Base-by-base conservation (phyloP, 1,140 invertebrate genomes). In the Lucilia sericata region DNA sequence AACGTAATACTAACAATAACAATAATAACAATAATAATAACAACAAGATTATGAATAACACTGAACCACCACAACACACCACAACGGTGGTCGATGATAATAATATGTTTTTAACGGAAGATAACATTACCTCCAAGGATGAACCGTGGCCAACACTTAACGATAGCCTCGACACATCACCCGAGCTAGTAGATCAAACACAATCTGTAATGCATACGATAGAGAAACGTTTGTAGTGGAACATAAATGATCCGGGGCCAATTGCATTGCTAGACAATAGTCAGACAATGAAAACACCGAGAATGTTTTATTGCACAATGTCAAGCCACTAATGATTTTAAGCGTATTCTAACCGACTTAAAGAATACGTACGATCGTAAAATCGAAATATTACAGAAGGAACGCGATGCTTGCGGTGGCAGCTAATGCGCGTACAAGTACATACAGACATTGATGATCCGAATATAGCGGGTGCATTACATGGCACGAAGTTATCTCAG, bases 351-450 rank as follows among this genome's bases (percentile, higher is more conserved):
- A 1, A 94, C 95, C 34, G 95, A 96, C 85, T 92, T 94, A 4
- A 94, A 94, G 86, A 92, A 94, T 25, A 90, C 94, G 2, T 94
- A 92, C 85, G 91, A 91, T 65, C 91, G 92, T 83, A 94, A 94
- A 86, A 87, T 93, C 13, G 94, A 95, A 82, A 91, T 94, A 47
- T 91, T 95, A 83, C 94, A 95, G 88, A 93, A 94, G 86, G 94
- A 94, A 82, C 92, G 95, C 60, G 94, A 96, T 74, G 93, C 95
- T n/a, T 74, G 94, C 95, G 4, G 89, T 95, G 30, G 89, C 96
- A 19, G 94, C 94, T n/a, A 2, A 93, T 94, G 70, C 92, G 93
- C 84, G 88, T 89, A 30, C 88, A 89, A 34, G 94, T 95, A 3
- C 94, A 94, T 84, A 92, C 93, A 10, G 94, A 95, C 87, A 91